phyloP scores from a whole-genome alignment of 1,140 invertebrate species.

The Probaryconus sp. region DNA sequence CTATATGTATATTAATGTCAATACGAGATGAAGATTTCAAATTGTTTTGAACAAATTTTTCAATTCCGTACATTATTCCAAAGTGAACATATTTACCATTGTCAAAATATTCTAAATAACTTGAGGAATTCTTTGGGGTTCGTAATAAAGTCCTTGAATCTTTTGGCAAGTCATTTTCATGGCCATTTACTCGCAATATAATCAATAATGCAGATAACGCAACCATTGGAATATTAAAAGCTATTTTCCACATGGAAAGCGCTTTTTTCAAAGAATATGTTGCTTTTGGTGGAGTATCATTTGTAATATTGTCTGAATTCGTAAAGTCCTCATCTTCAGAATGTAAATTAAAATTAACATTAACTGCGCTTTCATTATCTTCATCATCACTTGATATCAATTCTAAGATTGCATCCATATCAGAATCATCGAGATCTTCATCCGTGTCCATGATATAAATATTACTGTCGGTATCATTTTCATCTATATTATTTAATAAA shows the following conservation, averaged over 20 bases:
- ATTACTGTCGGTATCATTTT: too few species aligned
- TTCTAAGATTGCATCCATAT: too few species aligned
- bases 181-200: background rate
- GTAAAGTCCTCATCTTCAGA: too few species aligned
- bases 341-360: too few species aligned
- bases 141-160: background rate
- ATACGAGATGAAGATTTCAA: background rate
- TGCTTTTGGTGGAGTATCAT: too few species aligned
- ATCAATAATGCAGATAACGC: background rate
- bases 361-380: too few species aligned
- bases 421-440: too few species aligned
- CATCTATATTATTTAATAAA: too few species aligned
- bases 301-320: too few species aligned
- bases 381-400: too few species aligned
- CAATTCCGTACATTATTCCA: background rate
- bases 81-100: background rate
- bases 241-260: background rate
- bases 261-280: background rate
- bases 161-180: background rate
- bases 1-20: background rate
- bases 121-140: background rate
- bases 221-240: background rate
- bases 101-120: background rate
- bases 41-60: background rate
- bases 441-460: too few species aligned